phyloP scores from a whole-genome alignment of 2,888 invertebrate genomes.

The Gymnocheta viridis region DNA sequence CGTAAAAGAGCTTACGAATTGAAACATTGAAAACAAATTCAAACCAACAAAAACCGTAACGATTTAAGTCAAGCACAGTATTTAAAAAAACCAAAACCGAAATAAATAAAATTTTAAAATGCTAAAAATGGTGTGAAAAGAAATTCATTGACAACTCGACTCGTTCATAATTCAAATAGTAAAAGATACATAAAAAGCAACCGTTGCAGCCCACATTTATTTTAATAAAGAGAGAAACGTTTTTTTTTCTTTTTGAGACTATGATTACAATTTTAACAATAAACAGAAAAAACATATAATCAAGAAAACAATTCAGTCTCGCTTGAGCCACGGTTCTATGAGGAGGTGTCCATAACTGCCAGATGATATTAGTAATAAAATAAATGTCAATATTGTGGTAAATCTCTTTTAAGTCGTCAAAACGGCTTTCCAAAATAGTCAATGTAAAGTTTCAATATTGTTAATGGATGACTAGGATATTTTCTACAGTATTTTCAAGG shows the following conservation, averaged over 20 bases:
- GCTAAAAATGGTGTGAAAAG: slow-evolving; percentile 59
- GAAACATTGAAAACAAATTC: slow-evolving; percentile 17
- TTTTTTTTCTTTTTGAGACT: slow-evolving; percentile 38
- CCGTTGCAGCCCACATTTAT: slow-evolving; percentile 39
- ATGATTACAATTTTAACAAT: slow-evolving; percentile 41
- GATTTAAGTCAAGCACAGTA: neutral
- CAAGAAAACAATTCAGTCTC: neutral
- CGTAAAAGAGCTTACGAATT: slow-evolving; percentile 44
- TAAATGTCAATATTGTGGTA: no score
- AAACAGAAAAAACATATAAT: neutral
- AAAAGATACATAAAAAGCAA: slow-evolving; percentile 19
- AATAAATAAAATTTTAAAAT: slow-evolving; percentile 29
- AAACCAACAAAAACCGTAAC: slow-evolving; percentile 27
- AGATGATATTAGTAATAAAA: no score
- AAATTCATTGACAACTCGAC: slow-evolving; percentile 52
- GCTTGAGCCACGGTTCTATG: no score
- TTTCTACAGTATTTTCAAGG: no score
- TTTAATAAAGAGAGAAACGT: neutral
- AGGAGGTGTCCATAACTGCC: no score
- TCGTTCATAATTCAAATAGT: neutral
- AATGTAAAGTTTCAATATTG: no score
- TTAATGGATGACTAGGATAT: no score
- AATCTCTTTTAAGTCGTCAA: no score
- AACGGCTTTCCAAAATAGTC: no score
- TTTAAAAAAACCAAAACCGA: neutral